phyloP scores from a whole-genome alignment of 2,797 vertebrate genomes.

The Cossypha dichroa region DNA sequence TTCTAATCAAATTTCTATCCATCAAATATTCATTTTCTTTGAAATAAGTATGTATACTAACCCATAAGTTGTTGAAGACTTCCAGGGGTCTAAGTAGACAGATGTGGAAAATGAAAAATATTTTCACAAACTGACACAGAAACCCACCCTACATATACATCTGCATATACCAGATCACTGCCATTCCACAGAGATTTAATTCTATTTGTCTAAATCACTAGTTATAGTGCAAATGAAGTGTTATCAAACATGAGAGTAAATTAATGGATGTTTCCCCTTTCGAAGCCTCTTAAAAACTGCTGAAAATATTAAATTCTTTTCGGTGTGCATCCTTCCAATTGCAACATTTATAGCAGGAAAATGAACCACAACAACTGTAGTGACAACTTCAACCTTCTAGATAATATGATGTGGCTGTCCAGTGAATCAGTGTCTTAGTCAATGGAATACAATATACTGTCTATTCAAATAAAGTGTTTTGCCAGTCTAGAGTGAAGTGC shows the following conservation, averaged over 20 bases:
- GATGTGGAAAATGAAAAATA: not conserved
- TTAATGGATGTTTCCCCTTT: not conserved
- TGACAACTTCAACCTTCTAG: not conserved
- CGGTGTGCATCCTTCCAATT: not conserved
- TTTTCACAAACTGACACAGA: not conserved
- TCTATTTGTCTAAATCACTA: not conserved
- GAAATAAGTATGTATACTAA: not conserved
- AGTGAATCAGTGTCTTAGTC: not conserved
- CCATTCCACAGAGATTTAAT: not conserved
- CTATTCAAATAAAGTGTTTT: not conserved
- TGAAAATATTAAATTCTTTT: not conserved
- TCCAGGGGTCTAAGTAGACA: not conserved
- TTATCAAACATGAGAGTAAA: not conserved
- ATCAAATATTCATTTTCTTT: not conserved
- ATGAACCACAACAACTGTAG: not conserved
- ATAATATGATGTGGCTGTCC: not conserved
- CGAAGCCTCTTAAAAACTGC: not conserved
- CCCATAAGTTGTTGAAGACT: fast-evolving
- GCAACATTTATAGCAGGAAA: not conserved
- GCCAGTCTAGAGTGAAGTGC: not conserved
- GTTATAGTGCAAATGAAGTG: not conserved
- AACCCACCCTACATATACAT: not conserved
- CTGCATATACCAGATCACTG: not conserved
- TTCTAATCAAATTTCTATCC: not conserved
- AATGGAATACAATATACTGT: not conserved